Evolutionary conservation across 2,113 vertebrate genomes (phyloP), one percentile per base, ranked within the genome.

Genomic region (Oncorhynchus mykiss): DNA sequence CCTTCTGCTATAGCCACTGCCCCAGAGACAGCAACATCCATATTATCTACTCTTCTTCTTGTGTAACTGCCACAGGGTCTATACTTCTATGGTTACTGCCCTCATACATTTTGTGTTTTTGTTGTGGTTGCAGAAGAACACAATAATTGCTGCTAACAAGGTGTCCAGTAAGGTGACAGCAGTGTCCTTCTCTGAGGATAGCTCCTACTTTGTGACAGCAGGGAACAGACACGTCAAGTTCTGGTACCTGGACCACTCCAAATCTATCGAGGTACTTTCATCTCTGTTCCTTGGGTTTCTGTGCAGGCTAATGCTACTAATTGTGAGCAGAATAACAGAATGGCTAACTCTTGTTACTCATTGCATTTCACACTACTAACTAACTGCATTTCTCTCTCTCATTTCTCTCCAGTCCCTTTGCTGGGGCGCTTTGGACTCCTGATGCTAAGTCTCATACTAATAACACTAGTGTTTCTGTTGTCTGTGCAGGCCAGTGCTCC

Each of bases 191-290:
- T 98, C 97, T 0, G 96, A 98, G 86, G 97, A 99, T 88, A 96
- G 96, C 87, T 96, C 96, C 82, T 97, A 98, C 87, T 98, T 99
- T 86, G 97, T 99, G 51, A 99, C 97, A 2, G 96, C 95, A 65
- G 97, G 97, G 72, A 97, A 96, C 91, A 91, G 97, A 67, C 97
- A 99, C 62, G 93, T 99, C 89, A 97, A 96, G 85, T 99, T 98
- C 91, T 99, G 97, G 97, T 99, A 98, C 84, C 92, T 99, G 71
- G 96, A 98, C 78, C 95, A 95, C 78, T 95, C 95, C 84, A 96
- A 95, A 89, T 93, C 95, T 62, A 95, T 92, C 51, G 97, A 99
- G 97, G 97, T 99, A 85, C 22, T 27, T 54, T 31, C 45, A 7
- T 29, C 39, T 25, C 24, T 29, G 24, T 57, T 14, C 4, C 25